Conservation (phyloP, 1,140 invertebrate species). For the Aphaenogaster floridana region DNA sequence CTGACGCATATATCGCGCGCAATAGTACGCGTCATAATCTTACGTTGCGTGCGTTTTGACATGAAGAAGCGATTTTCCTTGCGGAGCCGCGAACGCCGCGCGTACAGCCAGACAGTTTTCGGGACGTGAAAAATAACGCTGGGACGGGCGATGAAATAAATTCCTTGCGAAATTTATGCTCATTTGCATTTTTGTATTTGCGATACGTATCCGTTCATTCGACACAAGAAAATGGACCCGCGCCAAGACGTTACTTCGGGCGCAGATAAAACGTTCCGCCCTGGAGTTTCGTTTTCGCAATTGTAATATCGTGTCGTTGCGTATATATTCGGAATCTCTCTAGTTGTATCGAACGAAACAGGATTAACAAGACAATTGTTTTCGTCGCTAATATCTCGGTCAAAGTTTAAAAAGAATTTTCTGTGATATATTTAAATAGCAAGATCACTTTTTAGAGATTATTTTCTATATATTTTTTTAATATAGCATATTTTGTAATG, state of each 20-base stretch:
- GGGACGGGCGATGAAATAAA: neutral
- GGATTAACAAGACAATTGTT: neutral
- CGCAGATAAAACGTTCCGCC: conserved; percentile 20
- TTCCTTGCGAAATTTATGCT: conserved; percentile 33
- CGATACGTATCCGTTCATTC: conserved; percentile 3
- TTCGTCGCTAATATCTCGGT: neutral
- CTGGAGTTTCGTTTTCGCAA: neutral
- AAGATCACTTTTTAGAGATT: neutral
- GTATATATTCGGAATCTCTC: neutral
- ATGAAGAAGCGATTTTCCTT: conserved; percentile 17
- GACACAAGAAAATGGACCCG: conserved; percentile 9
- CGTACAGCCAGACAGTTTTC: neutral
- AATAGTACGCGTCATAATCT: conserved; percentile 24
- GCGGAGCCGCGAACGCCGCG: neutral
- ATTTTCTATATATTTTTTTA: neutral
- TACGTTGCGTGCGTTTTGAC: conserved; percentile 18
- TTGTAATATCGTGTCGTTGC: conserved; percentile 3
- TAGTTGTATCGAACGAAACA: neutral
- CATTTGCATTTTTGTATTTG: conserved; percentile 30
- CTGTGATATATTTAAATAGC: neutral
- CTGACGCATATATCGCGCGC: conserved; percentile 4
- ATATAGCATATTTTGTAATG: neutral
- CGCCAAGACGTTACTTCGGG: conserved; percentile 10
- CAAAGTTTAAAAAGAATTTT: neutral
- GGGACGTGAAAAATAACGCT: neutral